Evolutionary conservation across 2,888 invertebrate genomes (phyloP), one percentile per base, ranked within the genome.

Genomic region (Conops quadrifasciatus): DNA sequence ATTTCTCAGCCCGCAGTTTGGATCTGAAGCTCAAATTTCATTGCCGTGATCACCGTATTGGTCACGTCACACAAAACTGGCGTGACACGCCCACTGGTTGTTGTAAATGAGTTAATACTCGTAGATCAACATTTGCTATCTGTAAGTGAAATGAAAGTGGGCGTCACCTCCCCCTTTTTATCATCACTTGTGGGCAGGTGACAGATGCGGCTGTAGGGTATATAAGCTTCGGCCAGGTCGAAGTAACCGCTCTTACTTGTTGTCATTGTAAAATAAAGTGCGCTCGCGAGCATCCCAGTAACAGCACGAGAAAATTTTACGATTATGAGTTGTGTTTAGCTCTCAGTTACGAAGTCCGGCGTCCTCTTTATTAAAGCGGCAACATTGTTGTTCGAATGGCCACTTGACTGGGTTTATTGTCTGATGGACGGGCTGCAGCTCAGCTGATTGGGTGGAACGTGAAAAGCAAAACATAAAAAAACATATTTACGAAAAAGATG

Each of bases 381-480:
- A 68, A 68, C 68, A 68, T 62, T 68, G 68, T 68, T 62, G 62
- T 36, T 2, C 51, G 36, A 68, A 60, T 60, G 66, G 24, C 45
- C 68, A 51, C 51, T 68, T 51, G 36, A 62, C 68, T 68, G 60
- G 43, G 68, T 68, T 68, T 68, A 68, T 68, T 49, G 53, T 62
- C 16, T 60, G 68, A 62, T 49, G 36, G 21, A 62, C 49, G 62
- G 49, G 62, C 62, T 68, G 51, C 51, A 59, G 24, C 11, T 36
- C 51, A 15, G 13, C 36, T 67, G 58, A 45, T 24, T 26, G 43
- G 56, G 43, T 4, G 56, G 19, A 9, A 58, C 26, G 26, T 21
- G 21, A 45, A 28, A 26, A 63, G 47, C 21, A 47, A 63, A 47
- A 63, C 47, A 47, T 63, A 47, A 63, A 63, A 63, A 21, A 62